Evolutionary conservation across 2,797 vertebrate genomes (phyloP).

Genomic region (Pterois miles): DNA sequence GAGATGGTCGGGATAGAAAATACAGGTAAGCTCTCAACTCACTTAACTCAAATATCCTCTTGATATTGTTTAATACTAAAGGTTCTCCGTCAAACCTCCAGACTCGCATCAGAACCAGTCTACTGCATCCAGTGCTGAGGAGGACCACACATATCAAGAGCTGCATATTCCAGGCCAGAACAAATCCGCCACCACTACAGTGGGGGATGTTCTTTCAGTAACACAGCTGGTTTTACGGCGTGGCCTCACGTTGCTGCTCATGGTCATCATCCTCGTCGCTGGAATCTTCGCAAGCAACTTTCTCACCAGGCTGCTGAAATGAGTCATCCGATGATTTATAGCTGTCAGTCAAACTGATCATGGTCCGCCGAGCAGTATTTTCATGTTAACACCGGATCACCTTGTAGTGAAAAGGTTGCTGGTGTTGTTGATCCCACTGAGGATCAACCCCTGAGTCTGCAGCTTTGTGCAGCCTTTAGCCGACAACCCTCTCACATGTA

Average conservation of each 20-base stretch:
- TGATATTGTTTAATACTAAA: not conserved
- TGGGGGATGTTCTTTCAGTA: constrained; percentile 52
- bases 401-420: not conserved
- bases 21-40: constrained; percentile 18
- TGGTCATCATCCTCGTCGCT: constrained; percentile 68
- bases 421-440: not conserved
- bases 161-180: not conserved
- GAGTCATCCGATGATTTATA: not conserved
- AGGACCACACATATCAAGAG: not conserved
- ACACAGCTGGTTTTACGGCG: constrained; percentile 76
- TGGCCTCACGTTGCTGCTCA: constrained; percentile 65
- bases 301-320: constrained; percentile 61
- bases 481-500: not conserved
- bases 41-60: not conserved
- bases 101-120: constrained; percentile 26
- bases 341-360: not conserved
- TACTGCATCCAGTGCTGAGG: not conserved
- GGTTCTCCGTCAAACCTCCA: constrained; percentile 16
- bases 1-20: constrained; percentile 44
- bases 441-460: not conserved
- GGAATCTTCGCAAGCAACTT: constrained; percentile 65
- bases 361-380: not conserved
- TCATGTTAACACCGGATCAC: not conserved
- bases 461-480: not conserved
- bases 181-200: constrained; percentile 22